phyloP scores from a whole-genome alignment of 2,113 vertebrate species.

The Pelvicachromis taeniatus region DNA sequence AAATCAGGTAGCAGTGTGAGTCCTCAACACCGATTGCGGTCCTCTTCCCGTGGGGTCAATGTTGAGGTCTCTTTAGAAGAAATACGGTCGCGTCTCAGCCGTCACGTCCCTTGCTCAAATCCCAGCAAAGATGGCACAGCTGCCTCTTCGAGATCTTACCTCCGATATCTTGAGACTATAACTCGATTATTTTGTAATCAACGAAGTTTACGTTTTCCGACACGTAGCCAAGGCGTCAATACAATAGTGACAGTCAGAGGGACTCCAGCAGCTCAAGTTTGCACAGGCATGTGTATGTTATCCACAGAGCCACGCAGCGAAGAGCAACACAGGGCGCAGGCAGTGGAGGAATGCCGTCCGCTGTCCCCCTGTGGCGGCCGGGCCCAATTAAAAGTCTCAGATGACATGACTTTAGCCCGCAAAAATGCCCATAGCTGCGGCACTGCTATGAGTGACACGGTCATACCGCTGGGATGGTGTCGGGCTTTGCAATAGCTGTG shows the following conservation, averaged over 20 bases:
- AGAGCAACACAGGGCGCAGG: slow-evolving; percentile 64
- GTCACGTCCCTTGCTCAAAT: background rate
- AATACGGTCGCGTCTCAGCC: background rate
- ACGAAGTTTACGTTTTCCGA: background rate
- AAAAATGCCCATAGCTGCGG: slow-evolving; percentile 86
- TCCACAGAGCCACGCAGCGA: slow-evolving; percentile 28
- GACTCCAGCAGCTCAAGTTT: slow-evolving; percentile 2
- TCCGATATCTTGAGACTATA: background rate
- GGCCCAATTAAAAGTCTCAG: slow-evolving; percentile 91
- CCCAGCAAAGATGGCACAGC: slow-evolving; percentile 1
- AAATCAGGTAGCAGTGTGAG: background rate
- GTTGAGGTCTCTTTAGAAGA: background rate
- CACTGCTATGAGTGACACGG: slow-evolving; percentile 77
- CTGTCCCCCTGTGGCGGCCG: slow-evolving; percentile 80
- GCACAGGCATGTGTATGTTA: slow-evolving; percentile 25
- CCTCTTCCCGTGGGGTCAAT: background rate
- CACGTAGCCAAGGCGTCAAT: background rate
- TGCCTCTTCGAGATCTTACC: background rate
- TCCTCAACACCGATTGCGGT: background rate
- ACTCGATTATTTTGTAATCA: background rate
- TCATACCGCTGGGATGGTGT: slow-evolving; percentile 63
- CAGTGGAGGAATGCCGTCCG: slow-evolving; percentile 82
- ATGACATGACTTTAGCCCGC: slow-evolving; percentile 90
- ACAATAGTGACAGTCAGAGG: background rate
- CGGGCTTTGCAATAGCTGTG: slow-evolving; percentile 69